Base-by-base conservation (phyloP, 2,113 vertebrate genomes). In the Mus pahari region DNA sequence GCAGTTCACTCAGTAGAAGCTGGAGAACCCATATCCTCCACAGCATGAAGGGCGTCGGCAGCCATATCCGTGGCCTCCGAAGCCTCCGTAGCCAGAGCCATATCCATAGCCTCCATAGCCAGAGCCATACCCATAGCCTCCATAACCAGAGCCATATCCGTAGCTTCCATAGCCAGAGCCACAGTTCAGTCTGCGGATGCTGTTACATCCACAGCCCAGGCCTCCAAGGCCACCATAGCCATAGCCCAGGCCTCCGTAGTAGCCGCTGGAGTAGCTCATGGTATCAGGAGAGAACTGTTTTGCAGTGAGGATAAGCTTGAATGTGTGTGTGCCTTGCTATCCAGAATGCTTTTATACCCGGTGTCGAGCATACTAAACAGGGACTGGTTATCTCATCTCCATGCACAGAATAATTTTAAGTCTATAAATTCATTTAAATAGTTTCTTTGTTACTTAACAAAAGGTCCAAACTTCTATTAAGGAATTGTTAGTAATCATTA, bases 391-490 rank as follows among this genome's bases (percentile, higher is more conserved):
- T 62, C 24, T 45, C 55, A 88, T 94, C 92, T 79, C 81, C 64
- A 62, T 22, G 50, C 39, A 75, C 42, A 74, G 66, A 91, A 96
- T 55, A 45, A 64, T 74, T 70, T 66, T 20, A 87, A 88, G 26
- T 83, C 91, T 75, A 71, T 81, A 82, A 89, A 83, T 77, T 84
- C n/a, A 48, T 92, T 79, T 16, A 74, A 62, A 77, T 88, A 74
- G 31, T 78, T 91, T 31, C 77, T 93, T 83, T 42, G 70, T 95
- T 77, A 71, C 83, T 86, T 82, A 83, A n/a, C 81, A 88, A 74
- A 92, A n/a, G 10, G 10, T 79, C 36, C 8, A 68, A n/a, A 68
- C 60, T 87, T 28, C 64, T 89, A 60, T 55, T 88, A 74, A 88
- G 83, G 24, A 39, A 75, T 9, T 77, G 81, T 90, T 90, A 60